Conservation (phyloP, 92 coral and sea anemone genomes). For the Isaurus tuberculatus region DNA sequence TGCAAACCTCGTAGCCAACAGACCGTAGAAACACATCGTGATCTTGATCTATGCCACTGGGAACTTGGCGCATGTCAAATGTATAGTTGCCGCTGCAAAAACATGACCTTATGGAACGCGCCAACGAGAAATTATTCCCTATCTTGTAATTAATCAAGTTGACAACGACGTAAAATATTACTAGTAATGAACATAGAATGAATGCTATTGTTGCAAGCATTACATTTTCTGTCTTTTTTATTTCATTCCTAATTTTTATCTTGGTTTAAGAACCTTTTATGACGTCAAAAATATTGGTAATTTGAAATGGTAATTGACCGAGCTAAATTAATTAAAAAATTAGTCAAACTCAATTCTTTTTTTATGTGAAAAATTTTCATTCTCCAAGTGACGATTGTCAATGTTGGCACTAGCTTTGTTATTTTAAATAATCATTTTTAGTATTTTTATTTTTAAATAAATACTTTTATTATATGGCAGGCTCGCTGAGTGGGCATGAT, state of each 20-base stretch:
- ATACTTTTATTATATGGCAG: too few relatives aligned
- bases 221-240: slow-evolving; percentile 23
- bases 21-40: slow-evolving; percentile 32
- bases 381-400: too few relatives aligned
- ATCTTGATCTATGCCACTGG: slow-evolving; percentile 46
- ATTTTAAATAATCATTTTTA: too few relatives aligned
- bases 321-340: background rate
- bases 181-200: slow-evolving; percentile 14
- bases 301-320: background rate
- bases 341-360: too few relatives aligned
- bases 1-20: slow-evolving; percentile 37
- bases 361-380: too few relatives aligned
- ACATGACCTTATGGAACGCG: slow-evolving; percentile 36
- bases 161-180: slow-evolving; percentile 16
- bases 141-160: slow-evolving; percentile 39
- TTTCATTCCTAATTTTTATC: background rate
- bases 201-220: slow-evolving; percentile 37
- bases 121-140: slow-evolving; percentile 41
- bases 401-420: too few relatives aligned
- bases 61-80: slow-evolving; percentile 59
- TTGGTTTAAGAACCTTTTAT: background rate
- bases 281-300: slow-evolving; percentile 31
- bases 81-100: slow-evolving; percentile 32
- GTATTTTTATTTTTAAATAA: too few relatives aligned
- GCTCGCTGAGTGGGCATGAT: too few relatives aligned